Evolutionary conservation across 2,113 vertebrate genomes (phyloP).

Genomic region (Erythrocebus patas): DNA sequence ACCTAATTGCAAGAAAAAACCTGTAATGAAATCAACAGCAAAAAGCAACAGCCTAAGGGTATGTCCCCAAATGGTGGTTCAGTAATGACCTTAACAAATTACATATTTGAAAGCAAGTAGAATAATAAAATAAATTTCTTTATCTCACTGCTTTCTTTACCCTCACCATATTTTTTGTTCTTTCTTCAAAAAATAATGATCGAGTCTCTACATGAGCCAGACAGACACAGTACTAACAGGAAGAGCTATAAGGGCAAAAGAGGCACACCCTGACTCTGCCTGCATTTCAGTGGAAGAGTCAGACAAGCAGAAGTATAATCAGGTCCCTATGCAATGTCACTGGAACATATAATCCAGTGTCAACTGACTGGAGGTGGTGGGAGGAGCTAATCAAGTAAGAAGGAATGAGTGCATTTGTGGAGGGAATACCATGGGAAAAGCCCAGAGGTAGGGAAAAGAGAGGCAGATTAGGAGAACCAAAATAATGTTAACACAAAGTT

Average conservation of each 20-base stretch:
- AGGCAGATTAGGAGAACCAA: neutral
- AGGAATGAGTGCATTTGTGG: neutral
- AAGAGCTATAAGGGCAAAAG: neutral
- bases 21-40: neutral
- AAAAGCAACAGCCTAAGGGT: neutral
- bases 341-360: neutral
- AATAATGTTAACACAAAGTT: neutral
- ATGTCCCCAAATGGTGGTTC: neutral
- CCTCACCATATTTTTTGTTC: neutral
- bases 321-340: neutral
- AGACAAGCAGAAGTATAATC: neutral
- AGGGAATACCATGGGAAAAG: neutral
- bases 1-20: neutral
- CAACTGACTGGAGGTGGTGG: neutral
- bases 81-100: neutral
- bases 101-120: constrained; percentile 6
- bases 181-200: neutral
- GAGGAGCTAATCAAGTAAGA: neutral
- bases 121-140: neutral
- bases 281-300: neutral
- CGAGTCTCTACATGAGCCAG: neutral
- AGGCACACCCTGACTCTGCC: neutral
- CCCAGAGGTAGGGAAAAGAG: neutral
- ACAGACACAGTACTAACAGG: neutral
- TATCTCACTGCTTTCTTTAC: neutral